Base-by-base conservation (phyloP, 2,888 invertebrate species). In the Aproaerema taeniolella region DNA sequence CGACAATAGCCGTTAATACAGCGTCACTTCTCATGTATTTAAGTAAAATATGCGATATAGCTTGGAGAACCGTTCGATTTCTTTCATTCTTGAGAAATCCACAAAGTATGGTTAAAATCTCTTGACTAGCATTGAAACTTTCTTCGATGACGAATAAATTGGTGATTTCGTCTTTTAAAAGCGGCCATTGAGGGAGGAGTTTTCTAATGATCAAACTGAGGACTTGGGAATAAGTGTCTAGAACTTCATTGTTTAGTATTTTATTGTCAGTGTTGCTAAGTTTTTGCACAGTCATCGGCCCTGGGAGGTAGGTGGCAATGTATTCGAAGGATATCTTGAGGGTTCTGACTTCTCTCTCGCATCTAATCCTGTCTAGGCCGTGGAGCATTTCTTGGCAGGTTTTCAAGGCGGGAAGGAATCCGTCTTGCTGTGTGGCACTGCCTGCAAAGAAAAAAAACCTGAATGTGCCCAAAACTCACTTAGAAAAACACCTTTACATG, bases 251-350 rank as follows among this genome's bases (percentile, higher is more conserved):
- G 1, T 53, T 41, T 0, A 81, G 35, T 0, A 61, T 2, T 9
- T 41, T 45, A 0, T 53, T 49, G 12, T 94, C 93, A 1, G 87
- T 47, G 25, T 79, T 76, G 8, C 74, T 60, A n/a, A 93, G 67
- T 61, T 90, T 91, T 61, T 93, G 92, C 11, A 90, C 87, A 0
- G 93, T 94, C 17, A 90, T 57, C 0, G 89, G 88, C 6, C 90
- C 90, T 0, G 90, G 90, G 1, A 90, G 68, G 20, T 53, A 53
- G 0, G 42, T n/a, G 4, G 50, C 25, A 0, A 75, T 39, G 0
- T 43, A 46, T 2, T 49, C 40, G 5, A 78, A 47, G 31, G 47
- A 36, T 1, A 15, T 47, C 38, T 49, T 56, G 2, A 86, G 42
- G 1, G 43, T 55, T 2, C 53, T 47, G 13, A 80, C 53, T 32